A percentile compares a stretch with the other conserved stretches of the same genome.
Evolutionary conservation across 1,140 invertebrate genomes (phyloP).

Genomic region (Frieseomelitta varia): DNA sequence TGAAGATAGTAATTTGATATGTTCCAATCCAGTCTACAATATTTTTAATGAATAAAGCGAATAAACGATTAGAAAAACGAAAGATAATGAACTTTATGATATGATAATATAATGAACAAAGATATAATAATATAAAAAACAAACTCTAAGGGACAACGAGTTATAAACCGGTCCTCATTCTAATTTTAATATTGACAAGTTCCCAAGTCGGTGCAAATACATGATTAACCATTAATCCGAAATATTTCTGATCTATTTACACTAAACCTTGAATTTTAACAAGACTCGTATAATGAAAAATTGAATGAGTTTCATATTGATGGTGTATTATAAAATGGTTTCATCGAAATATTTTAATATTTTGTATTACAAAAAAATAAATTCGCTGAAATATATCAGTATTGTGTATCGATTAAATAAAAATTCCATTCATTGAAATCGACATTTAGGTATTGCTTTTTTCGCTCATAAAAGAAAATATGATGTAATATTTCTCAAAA

Average conservation of each 20-base stretch:
- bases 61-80: neutral
- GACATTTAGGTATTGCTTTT: neutral
- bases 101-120: too few relatives aligned
- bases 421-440: neutral
- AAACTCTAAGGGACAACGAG: slow-evolving; percentile 14
- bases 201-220: slow-evolving; percentile 2
- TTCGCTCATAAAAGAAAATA: neutral
- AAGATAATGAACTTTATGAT: neutral
- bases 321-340: neutral
- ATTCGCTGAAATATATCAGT: neutral
- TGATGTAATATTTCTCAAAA: neutral
- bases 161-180: slow-evolving; percentile 19
- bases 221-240: slow-evolving; percentile 32
- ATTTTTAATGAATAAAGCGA: neutral
- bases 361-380: neutral
- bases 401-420: neutral
- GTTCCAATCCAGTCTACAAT: neutral
- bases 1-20: neutral
- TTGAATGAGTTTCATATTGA: neutral
- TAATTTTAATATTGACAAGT: neutral
- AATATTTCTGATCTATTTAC: slow-evolving; percentile 7
- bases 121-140: neutral
- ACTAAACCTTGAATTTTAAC: neutral
- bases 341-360: neutral
- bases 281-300: neutral